These are phyloP conservation scores for Jordanella pulchra DNA, from an alignment of 2,797 vertebrate genomes.

Conservation along the genomic window DNA sequence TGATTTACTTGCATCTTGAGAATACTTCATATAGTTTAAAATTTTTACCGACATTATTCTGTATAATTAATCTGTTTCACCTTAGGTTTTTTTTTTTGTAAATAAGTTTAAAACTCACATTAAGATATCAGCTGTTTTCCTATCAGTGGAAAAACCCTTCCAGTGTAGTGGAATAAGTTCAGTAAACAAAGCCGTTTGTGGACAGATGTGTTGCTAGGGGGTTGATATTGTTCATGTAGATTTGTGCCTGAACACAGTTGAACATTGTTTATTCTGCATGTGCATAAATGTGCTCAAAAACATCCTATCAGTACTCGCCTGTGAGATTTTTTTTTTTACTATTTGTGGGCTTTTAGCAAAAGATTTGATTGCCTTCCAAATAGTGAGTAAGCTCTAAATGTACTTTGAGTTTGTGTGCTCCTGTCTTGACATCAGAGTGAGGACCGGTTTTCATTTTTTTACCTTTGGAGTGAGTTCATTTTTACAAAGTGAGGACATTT, in stretches of 20 bases:
- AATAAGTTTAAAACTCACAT: conserved; percentile 11
- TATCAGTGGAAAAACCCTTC: conserved; percentile 34
- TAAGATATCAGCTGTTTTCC: conserved; percentile 26
- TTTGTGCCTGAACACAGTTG: conserved; percentile 13
- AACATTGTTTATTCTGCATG: conserved; percentile 4
- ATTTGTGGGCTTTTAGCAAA: not conserved
- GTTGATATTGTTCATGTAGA: conserved; percentile 15
- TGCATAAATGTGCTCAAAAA: conserved; percentile 6
- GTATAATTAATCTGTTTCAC: conserved; percentile 5
- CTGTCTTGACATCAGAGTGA: too few relatives aligned
- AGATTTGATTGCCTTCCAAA: not conserved
- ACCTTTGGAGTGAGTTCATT: too few relatives aligned
- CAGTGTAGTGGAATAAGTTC: conserved; percentile 25
- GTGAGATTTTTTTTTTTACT: not conserved
- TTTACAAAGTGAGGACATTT: too few relatives aligned
- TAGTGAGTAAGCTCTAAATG: not conserved
- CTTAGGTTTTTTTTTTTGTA: conserved; percentile 20
- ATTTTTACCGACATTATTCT: not conserved
- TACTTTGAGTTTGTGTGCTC: not conserved
- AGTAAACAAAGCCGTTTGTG: conserved; percentile 45
- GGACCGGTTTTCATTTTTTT: too few relatives aligned
- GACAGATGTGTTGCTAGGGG: conserved; percentile 23
- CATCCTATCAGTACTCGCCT: not conserved
- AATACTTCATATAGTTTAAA: not conserved
- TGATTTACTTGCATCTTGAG: not conserved